A percentile compares a stretch with the other conserved stretches of the same genome.
phyloP scores from a whole-genome alignment of 1,140 invertebrate species.

The Myzus persicae region DNA sequence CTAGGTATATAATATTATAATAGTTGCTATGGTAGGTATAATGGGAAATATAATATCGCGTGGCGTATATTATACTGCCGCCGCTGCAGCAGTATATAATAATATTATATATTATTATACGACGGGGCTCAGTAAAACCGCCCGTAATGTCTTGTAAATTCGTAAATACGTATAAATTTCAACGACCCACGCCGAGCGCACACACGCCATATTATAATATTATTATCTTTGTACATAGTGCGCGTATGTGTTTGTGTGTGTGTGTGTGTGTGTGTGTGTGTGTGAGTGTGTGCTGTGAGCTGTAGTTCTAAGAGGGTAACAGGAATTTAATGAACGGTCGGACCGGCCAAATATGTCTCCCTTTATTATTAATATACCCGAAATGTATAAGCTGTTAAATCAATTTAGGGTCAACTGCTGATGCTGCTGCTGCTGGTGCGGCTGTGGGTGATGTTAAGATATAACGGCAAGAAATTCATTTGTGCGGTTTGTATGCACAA shows the following conservation, averaged over 20 bases:
- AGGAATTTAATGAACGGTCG: slow-evolving; percentile 25
- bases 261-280: neutral
- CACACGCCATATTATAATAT: neutral
- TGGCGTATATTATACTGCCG: neutral
- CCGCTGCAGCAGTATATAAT: neutral
- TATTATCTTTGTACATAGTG: neutral
- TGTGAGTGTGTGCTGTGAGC: neutral
- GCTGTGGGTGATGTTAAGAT: neutral
- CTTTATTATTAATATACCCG: slow-evolving; percentile 36
- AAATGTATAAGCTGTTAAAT: slow-evolving; percentile 19
- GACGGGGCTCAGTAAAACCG: neutral
- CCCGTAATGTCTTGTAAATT: slow-evolving; percentile 21
- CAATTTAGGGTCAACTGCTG: slow-evolving; percentile 29
- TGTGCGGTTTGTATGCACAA: slow-evolving; percentile 20
- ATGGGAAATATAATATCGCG: neutral
- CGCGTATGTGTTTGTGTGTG: neutral
- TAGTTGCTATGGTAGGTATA: neutral
- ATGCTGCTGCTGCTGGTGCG: neutral
- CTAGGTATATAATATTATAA: neutral
- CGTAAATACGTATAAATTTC: slow-evolving; percentile 18
- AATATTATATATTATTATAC: slow-evolving; percentile 6
- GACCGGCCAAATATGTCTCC: slow-evolving; percentile 4
- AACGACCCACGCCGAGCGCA: neutral
- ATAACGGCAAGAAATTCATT: slow-evolving; percentile 28
- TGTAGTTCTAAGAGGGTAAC: neutral